A percentile compares a stretch with the other conserved stretches of the same genome.
These are phyloP conservation scores for Thereva nobilitata DNA, from an alignment of 2,888 invertebrate genomes.

Conservation along the genomic window DNA sequence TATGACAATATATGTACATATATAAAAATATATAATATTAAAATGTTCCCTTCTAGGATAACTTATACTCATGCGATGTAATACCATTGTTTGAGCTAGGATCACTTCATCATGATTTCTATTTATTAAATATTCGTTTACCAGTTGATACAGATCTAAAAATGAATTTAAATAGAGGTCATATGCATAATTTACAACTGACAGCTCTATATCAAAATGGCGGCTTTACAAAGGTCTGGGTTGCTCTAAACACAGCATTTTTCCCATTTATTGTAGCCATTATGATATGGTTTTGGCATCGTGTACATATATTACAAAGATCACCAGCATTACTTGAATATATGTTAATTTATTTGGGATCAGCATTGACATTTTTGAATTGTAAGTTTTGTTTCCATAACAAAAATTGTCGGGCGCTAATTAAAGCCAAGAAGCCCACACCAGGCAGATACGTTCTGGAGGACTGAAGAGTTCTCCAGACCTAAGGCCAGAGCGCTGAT, in stretches of 20 bases:
- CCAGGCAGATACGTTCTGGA: too few relatives aligned
- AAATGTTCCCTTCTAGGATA: constrained; percentile 59
- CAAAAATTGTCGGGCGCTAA: too few relatives aligned
- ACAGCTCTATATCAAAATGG: constrained; percentile 97
- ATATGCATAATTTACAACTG: constrained; percentile 78
- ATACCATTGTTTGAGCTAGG: constrained; percentile 97
- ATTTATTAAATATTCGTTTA: constrained; percentile 89
- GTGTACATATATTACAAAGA: constrained; percentile 83
- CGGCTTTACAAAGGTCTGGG: constrained; percentile 97
- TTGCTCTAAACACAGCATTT: constrained; percentile 87
- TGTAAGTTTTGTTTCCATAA: too few relatives aligned
- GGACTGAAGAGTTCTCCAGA: too few relatives aligned
- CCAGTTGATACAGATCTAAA: constrained; percentile 72
- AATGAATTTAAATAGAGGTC: constrained; percentile 79
- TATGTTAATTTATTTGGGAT: constrained; percentile 86
- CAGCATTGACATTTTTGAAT: constrained; percentile 84
- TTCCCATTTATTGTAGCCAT: constrained; percentile 84
- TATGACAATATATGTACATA: constrained; percentile 5
- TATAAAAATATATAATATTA: neutral
- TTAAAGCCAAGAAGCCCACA: too few relatives aligned
- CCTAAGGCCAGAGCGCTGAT: too few relatives aligned
- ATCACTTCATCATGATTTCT: constrained; percentile 91
- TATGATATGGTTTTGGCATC: constrained; percentile 91
- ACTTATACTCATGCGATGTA: constrained; percentile 85
- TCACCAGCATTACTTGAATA: constrained; percentile 91